Base-by-base conservation (phyloP, 2,113 vertebrate genomes). In the Catagonus wagneri region DNA sequence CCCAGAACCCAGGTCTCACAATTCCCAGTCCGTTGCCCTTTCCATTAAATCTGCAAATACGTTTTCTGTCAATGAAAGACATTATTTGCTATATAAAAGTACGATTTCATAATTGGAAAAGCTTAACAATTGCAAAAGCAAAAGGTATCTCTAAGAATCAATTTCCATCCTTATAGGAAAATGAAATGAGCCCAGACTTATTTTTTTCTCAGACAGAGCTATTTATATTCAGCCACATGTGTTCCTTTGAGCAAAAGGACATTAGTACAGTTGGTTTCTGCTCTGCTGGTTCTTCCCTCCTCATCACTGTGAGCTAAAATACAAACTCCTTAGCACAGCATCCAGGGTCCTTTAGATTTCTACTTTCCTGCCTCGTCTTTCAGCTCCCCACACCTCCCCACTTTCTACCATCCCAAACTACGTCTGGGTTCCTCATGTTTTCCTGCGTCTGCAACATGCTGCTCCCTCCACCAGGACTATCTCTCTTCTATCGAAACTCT, bases 141-240 rank as follows among this genome's bases (percentile, higher is more conserved):
- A 89, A 92, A 86, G 34, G 10, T 34, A 29, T 25, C 81, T 90
- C 80, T 44, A 81, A 96, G 80, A 96, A 85, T 83, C 44, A 89
- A 95, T 97, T 93, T 93, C 91, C 75, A 79, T 75, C 68, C 89
- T 94, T 66, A 72, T 23, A 88, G 65, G 74, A 92, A 96, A 96
- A 92, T 52, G 29, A 87, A 91, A 75, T 93, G 84, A 96, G 25
- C 58, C 58, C 58, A 75, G 76, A 29, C 32, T 27, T 7, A 61
- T 54, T 81, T 83, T 58, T 23, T 34, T 75, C 65, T 44, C 65
- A 66, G 25, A 22, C 54, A 50, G 75, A 36, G 29, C 84, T 91
- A 60, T 95, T 95, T 89, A 81, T 74, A 87, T 90, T 90, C 69
- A 80, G 80, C 29, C 61, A 34, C 25, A 76, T 34, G 3, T 29